A percentile compares a stretch with the other conserved stretches of the same genome.
Evolutionary conservation across 1,140 invertebrate species (phyloP).

Genomic region (Drosophila paulistorum): DNA sequence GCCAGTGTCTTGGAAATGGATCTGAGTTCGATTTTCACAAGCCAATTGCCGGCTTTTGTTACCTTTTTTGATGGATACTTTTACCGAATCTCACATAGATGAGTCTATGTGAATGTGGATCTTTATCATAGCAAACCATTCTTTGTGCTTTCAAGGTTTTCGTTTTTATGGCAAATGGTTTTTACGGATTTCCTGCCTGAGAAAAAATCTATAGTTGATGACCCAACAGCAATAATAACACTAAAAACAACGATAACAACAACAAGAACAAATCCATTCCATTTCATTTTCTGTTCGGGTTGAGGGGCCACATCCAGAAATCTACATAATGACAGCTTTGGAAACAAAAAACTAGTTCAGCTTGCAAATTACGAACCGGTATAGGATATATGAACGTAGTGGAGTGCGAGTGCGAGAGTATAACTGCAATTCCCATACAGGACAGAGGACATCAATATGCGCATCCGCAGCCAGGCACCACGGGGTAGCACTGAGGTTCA

Average conservation of each 20-base stretch:
- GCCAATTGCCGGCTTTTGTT: slow-evolving; percentile 65
- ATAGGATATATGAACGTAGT: slow-evolving; percentile 33
- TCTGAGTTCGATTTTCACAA: slow-evolving; percentile 67
- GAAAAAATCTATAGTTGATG: slow-evolving; percentile 66
- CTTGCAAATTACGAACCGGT: slow-evolving; percentile 77
- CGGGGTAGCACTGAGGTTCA: slow-evolving; percentile 56
- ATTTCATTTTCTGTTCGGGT: slow-evolving; percentile 28
- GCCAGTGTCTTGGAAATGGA: slow-evolving; percentile 66
- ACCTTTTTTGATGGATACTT: slow-evolving; percentile 53
- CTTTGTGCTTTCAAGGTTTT: slow-evolving; percentile 71
- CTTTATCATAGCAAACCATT: slow-evolving; percentile 55
- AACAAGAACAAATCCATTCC: slow-evolving; percentile 13
- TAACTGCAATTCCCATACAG: slow-evolving; percentile 71
- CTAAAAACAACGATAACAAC: slow-evolving; percentile 11
- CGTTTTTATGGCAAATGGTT: slow-evolving; percentile 32
- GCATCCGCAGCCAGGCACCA: slow-evolving; percentile 25
- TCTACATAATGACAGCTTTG: slow-evolving; percentile 71
- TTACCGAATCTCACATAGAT: slow-evolving; percentile 15
- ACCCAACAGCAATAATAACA: slow-evolving; percentile 42
- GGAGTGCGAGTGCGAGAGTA: background rate
- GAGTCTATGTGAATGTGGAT: slow-evolving; percentile 42
- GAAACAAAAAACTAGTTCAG: slow-evolving; percentile 66
- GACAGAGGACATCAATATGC: slow-evolving; percentile 50
- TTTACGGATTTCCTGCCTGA: slow-evolving; percentile 67
- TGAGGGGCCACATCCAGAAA: slow-evolving; percentile 45